Evolutionary conservation across 2,888 invertebrate species (phyloP).

Genomic region (Drosophila glabriapex): DNA sequence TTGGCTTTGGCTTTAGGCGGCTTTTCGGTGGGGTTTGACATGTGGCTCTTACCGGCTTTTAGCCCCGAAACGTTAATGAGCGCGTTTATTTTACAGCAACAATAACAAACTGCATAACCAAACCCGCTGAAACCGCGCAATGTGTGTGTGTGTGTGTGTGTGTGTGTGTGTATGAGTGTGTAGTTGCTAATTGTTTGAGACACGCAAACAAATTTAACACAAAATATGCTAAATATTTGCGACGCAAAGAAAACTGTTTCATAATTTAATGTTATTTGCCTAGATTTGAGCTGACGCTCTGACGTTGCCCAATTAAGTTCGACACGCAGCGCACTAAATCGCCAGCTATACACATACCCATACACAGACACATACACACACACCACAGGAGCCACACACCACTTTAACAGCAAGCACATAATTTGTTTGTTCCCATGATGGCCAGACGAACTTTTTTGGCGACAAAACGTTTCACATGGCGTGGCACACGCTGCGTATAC

Average conservation of each 20-base stretch:
- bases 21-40: conserved; percentile 49
- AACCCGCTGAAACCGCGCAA: conserved; percentile 4
- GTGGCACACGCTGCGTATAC: conserved; percentile 58
- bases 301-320: conserved; percentile 69
- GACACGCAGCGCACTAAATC: conserved; percentile 64
- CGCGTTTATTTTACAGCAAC: conserved; percentile 60
- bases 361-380: neutral
- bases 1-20: conserved; percentile 53
- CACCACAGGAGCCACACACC: conserved; percentile 12
- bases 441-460: conserved; percentile 39
- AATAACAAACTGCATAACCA: conserved; percentile 21
- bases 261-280: conserved; percentile 78
- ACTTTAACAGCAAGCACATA: conserved; percentile 46
- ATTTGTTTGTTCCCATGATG: conserved; percentile 60
- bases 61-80: conserved; percentile 68
- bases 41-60: conserved; percentile 55
- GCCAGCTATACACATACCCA: conserved; percentile 5
- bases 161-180: conserved; percentile 35
- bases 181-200: conserved; percentile 78
- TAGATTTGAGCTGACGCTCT: conserved; percentile 69
- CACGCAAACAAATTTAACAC: conserved; percentile 79
- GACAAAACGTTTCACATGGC: conserved; percentile 57
- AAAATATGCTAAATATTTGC: conserved; percentile 73
- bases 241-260: conserved; percentile 66
- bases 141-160: conserved; percentile 31